These are phyloP conservation scores for Otolemur garnettii DNA, from an alignment of 2,113 vertebrate genomes.

Conservation along the genomic window DNA sequence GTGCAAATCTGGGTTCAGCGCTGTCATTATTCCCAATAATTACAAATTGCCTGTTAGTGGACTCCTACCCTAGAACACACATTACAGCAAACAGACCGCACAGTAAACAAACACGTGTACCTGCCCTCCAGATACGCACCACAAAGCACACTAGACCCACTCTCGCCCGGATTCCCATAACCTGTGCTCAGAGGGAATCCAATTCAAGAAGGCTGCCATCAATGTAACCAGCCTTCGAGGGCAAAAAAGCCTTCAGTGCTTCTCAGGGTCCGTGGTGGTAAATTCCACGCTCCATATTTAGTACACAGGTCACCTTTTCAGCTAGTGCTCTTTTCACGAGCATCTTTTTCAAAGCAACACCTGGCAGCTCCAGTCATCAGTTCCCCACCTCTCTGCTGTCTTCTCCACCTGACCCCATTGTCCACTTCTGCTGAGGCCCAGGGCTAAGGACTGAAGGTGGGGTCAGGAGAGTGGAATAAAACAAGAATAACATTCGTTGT, in stretches of 20 bases:
- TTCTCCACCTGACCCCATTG: background rate
- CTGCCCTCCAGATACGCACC: too few species aligned
- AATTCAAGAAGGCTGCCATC: too few species aligned
- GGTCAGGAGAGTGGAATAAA: background rate
- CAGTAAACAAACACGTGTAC: background rate
- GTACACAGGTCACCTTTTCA: background rate
- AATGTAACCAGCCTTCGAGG: too few species aligned
- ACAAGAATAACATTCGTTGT: too few species aligned
- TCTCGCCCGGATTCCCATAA: background rate
- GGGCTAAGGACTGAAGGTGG: background rate
- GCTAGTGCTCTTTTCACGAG: background rate
- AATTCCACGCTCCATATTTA: background rate
- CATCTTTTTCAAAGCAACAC: background rate
- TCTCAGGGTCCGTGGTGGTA: background rate
- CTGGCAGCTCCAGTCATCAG: accelerated
- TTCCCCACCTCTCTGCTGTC: background rate
- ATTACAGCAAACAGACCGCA: background rate
- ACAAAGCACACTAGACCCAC: background rate
- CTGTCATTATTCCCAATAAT: background rate
- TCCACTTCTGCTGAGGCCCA: background rate
- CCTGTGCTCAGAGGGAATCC: too few species aligned
- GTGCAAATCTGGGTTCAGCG: background rate
- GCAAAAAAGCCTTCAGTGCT: background rate
- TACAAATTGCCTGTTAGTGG: background rate
- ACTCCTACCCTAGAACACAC: background rate